A percentile compares a stretch with the other conserved stretches of the same genome.
Evolutionary conservation across 2,797 vertebrate genomes (phyloP).

Genomic region (Neosalanx taihuensis): DNA sequence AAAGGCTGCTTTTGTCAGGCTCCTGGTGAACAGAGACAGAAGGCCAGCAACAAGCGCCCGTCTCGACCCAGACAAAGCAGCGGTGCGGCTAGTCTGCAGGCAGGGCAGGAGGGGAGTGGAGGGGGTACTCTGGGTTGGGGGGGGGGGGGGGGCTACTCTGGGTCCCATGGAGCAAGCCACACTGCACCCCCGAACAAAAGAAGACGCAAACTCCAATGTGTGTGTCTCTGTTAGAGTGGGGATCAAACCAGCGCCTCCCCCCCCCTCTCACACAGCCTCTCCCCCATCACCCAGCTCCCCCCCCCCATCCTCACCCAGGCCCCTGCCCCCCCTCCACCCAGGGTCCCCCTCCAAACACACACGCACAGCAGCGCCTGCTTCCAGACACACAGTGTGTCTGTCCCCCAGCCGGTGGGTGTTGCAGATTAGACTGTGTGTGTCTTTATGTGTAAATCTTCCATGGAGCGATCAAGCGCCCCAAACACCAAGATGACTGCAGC

Average conservation of each 20-base stretch:
- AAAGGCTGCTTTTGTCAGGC: slow-evolving; percentile 61
- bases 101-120: slow-evolving; percentile 25
- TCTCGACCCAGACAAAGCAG: slow-evolving; percentile 76
- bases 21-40: slow-evolving; percentile 60
- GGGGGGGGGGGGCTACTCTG: slow-evolving; percentile 30
- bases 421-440: slow-evolving; percentile 63
- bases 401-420: slow-evolving; percentile 57
- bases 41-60: slow-evolving; percentile 78
- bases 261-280: no score
- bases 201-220: slow-evolving; percentile 74
- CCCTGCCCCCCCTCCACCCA: background rate
- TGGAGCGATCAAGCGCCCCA: slow-evolving; percentile 40
- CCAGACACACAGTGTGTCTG: slow-evolving; percentile 51
- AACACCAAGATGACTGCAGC: slow-evolving; percentile 3
- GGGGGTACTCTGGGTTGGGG: slow-evolving; percentile 4
- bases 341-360: background rate
- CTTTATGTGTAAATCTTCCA: slow-evolving; percentile 60
- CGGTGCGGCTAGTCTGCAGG: slow-evolving; percentile 61
- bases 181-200: slow-evolving; percentile 69
- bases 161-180: slow-evolving; percentile 65
- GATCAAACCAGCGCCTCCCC: no score
- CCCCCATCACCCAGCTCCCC: background rate
- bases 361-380: slow-evolving; percentile 29
- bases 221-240: slow-evolving; percentile 53
- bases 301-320: background rate